Evolutionary conservation across 1,140 invertebrate genomes (phyloP).

Genomic region (Ceratosolen fusciceps): DNA sequence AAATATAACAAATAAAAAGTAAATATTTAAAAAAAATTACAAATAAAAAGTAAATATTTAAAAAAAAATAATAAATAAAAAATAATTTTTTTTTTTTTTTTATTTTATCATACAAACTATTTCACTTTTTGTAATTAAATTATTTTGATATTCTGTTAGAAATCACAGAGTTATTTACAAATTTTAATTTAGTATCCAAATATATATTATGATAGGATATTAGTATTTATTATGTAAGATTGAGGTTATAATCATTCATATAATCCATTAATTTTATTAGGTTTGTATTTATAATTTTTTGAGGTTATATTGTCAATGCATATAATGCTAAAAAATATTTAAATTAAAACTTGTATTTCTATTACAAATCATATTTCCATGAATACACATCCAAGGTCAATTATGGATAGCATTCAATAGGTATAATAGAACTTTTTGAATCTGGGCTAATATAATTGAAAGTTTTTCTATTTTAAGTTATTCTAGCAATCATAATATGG

Average conservation of each 20-base stretch:
- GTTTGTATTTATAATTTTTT: conserved; percentile 1
- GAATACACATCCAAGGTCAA: conserved; percentile 49
- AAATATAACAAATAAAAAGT: too few species aligned
- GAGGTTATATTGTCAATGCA: conserved; percentile 9
- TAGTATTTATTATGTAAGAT: not conserved
- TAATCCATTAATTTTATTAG: not conserved
- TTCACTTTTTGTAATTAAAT: not conserved
- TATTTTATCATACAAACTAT: not conserved
- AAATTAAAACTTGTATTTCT: not conserved
- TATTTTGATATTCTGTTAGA: not conserved
- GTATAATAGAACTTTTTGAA: conserved; percentile 56
- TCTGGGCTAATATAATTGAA: conserved; percentile 44
- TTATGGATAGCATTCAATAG: conserved; percentile 54
- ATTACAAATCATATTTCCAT: conserved; percentile 63
- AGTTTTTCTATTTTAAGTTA: conserved; percentile 13
- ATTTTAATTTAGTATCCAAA: too few species aligned
- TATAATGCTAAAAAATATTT: not conserved
- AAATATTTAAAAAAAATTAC: too few species aligned
- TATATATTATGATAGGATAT: not conserved
- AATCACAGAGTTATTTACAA: too few species aligned
- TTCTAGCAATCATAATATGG: conserved; percentile 28
- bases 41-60: too few species aligned
- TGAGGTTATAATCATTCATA: not conserved
- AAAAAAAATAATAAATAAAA: too few species aligned
- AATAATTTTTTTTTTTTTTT: conserved; percentile 2